A percentile compares a stretch with the other conserved stretches of the same genome.
These are phyloP conservation scores for Psettodes erumei DNA, from an alignment of 2,113 vertebrate genomes.

Conservation along the genomic window DNA sequence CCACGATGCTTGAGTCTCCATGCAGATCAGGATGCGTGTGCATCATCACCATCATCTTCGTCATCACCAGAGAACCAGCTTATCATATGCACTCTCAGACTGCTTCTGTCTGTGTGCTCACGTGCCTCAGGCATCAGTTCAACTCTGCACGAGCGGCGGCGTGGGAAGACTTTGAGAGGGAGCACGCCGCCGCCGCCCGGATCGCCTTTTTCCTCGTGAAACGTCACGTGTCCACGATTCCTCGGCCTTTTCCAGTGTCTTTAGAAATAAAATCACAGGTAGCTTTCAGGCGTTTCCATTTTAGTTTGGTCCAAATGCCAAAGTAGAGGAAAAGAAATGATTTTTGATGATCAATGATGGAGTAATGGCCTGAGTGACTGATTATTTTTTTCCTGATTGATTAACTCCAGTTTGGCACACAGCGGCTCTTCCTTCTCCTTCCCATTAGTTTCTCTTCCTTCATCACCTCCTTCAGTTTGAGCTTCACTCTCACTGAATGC, in stretches of 20 bases:
- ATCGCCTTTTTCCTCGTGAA: too few relatives aligned
- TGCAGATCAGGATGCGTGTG: too few relatives aligned
- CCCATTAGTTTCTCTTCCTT: slow-evolving; percentile 40
- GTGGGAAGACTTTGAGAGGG: too few relatives aligned
- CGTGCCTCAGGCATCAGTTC: too few relatives aligned
- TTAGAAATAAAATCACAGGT: too few relatives aligned
- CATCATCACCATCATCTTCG: too few relatives aligned
- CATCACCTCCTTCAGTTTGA: slow-evolving; percentile 25
- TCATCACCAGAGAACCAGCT: too few relatives aligned
- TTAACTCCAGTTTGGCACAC: slow-evolving; percentile 91
- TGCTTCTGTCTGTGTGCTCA: too few relatives aligned
- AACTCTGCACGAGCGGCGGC: too few relatives aligned
- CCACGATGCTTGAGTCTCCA: background rate
- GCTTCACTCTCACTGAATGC: background rate
- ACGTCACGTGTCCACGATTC: background rate
- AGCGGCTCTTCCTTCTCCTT: slow-evolving; percentile 16
- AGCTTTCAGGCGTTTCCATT: too few relatives aligned
- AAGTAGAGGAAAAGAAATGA: background rate
- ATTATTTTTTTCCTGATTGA: slow-evolving; percentile 18
- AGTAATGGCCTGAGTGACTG: slow-evolving; percentile 20
- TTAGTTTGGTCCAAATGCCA: background rate
- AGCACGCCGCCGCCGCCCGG: too few relatives aligned
- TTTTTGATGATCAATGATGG: slow-evolving; percentile 13
- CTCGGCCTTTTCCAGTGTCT: background rate
- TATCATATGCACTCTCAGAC: too few relatives aligned